Evolutionary conservation across 1,140 invertebrate species (phyloP), one percentile per base, ranked within the genome.

Genomic region (Drosophila pallidifrons): DNA sequence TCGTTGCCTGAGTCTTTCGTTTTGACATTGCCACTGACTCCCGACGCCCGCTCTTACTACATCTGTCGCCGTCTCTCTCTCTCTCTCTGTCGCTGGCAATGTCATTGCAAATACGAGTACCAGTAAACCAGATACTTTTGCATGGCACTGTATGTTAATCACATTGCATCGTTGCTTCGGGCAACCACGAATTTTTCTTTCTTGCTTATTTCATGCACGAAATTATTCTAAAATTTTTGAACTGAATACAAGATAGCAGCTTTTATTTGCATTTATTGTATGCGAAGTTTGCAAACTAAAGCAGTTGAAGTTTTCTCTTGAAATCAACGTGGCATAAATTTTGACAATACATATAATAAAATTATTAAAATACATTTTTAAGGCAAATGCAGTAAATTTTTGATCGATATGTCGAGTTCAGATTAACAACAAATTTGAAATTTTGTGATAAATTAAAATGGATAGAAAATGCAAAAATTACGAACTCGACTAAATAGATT

Each of bases 1-100:
- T 87, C 83, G 83, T 77, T 88, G 77, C 75, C 70, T 75, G 59
- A 77, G 64, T 77, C 71, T 75, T 77, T 81, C 72, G 61, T 67
- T 74, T 85, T 72, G 59, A 67, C 58, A 66, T 65, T 76, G 77
- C 72, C 63, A 59, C 43, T 70, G 54, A 45, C 45, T 52, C 20
- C 54, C 54, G 32, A 38, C 32, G 32, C 32, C 54, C 16, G 54
- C 4, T 41, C 10, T 20, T 3, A 25, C 49, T 52, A 4, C 8
- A 10, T 8, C 35, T 8, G 7, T 38, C 35, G 7, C 35, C 8
- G 4, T 43, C 5, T 43, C 41, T n/a, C 1, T 43, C 41, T n/a
- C 11, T 13, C 41, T 13, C 11, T 13, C 41, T 43, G n/a, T 43
- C 58, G 51, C 41, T 30, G 54, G 65, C 82, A 87, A 79, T 82